phyloP scores from a whole-genome alignment of 2,888 invertebrate genomes.

The Yponomeuta plumbellus region DNA sequence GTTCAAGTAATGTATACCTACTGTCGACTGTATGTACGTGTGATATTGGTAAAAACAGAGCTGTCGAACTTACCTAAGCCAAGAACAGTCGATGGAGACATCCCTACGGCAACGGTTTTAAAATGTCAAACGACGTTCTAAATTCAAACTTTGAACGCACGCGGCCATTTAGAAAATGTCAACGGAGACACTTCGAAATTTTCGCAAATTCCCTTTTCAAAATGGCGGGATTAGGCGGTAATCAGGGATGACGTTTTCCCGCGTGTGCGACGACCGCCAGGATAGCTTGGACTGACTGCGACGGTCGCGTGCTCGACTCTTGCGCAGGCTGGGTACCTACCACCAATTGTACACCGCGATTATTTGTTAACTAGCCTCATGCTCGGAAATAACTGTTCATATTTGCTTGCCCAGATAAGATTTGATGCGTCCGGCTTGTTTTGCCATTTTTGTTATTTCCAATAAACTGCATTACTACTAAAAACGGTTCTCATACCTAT shows the following conservation, averaged over 20 bases:
- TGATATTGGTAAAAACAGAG: background rate
- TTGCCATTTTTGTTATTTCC: background rate
- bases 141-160: background rate
- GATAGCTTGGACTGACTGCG: slow-evolving; percentile 59
- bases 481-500: too few species aligned
- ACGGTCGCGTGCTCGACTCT: slow-evolving; percentile 45
- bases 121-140: background rate
- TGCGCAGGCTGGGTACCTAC: slow-evolving; percentile 53
- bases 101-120: background rate
- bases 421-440: slow-evolving; percentile 46
- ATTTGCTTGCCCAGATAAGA: slow-evolving; percentile 62
- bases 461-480: background rate
- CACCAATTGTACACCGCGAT: slow-evolving; percentile 69
- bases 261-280: slow-evolving; percentile 60
- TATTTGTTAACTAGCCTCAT: slow-evolving; percentile 73
- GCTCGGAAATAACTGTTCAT: slow-evolving; percentile 71
- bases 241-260: slow-evolving; percentile 14
- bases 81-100: background rate
- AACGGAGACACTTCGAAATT: background rate
- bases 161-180: background rate
- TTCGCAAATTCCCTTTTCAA: background rate
- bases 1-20: too few species aligned
- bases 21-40: too few species aligned
- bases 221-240: background rate
- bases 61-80: background rate